Base-by-base conservation (phyloP, 2,113 vertebrate genomes). In the Pyxicephalus adspersus region DNA sequence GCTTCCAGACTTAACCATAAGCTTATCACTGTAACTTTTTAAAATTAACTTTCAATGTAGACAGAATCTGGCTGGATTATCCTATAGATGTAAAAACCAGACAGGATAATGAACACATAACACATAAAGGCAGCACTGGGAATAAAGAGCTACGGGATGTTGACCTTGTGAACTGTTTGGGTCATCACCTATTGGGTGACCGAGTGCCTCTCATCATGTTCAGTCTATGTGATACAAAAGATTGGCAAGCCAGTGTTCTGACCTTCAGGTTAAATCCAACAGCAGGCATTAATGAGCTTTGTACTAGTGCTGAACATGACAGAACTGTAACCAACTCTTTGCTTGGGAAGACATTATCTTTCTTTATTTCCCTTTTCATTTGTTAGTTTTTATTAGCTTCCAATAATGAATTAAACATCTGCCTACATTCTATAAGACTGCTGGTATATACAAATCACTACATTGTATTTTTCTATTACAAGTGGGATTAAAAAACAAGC, bases 251-350 rank as follows among this genome's bases (percentile, higher is more conserved):
- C 78, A 29, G 66, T 80, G 38, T 58, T 55, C 66, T 80, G 77
- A 80, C 77, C 77, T 60, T 29, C 28, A 34, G 77, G 77, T 80
- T 80, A 80, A 80, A 80, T 71, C 66, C 78, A 80, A 71, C 78
- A 80, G 67, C 78, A 72, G 67, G 67, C 64, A 71, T 80, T 80
- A 80, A 80, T 52, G 67, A 80, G 58, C 57, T 71, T 71, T 80
- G 58, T 80, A 64, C 45, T 80, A 19, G 38, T 60, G 64, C 77
- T 18, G 63, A 66, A 52, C 61, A 77, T 65, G 75, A 77, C 75
- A 77, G 25, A 64, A 64, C 45, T 54, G 75, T 63, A 76, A 76
- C 73, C 75, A 54, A 34, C 75, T 77, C 58, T 28, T 77, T 23
- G 52, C 75, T 51, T 26, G 60, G 60, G 38, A n/a, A 63, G 74